Base-by-base conservation (phyloP, 2,888 invertebrate genomes). In the Cephus sareptanus region DNA sequence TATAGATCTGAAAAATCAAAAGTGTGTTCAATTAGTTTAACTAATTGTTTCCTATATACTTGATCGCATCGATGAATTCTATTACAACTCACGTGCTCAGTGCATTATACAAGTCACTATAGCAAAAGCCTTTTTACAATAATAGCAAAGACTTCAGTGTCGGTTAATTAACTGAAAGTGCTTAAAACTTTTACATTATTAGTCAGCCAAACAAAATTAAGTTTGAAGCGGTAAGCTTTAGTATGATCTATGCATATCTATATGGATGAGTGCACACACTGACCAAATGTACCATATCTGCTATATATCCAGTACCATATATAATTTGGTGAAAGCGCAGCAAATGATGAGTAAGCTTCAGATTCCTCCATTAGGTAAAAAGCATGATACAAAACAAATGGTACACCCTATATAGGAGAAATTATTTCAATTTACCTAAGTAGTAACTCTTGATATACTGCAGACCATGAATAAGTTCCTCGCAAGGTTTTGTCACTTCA, bases 361-460 rank as follows among this genome's bases (percentile, higher is more conserved):
- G 23, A 2, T 40, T 40, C 40, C 23, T 40, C 40, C 6, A 56
- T 23, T 56, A 56, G 9, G 56, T 6, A 56, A 23, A 23, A 56
- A 56, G 56, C 56, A 56, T 9, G 2, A 56, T 56, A 56, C 1
- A 56, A 56, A 56, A 56, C 9, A 56, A 56, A 56, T 56, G 56
- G 9, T 23, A 56, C 56, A 23, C 23, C 56, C 23, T 23, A 9
- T 56, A 56, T 23, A 56, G 23, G 56, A 56, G 56, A 56, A 56
- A 56, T 84, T 82, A 84, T 79, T 88, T 82, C 79, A 91, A 89
- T 90, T 91, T 91, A 91, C 91, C 91, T 84, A 91, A 83, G 81
- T 91, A 91, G 79, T 90, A 91, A 81, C 89, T 90, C 79, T 91
- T 91, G 40, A 91, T 85, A 79, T 91, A 91, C 77, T 91, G 91